Conservation (phyloP, 2,888 invertebrate species). For the Chorisops tibialis region DNA sequence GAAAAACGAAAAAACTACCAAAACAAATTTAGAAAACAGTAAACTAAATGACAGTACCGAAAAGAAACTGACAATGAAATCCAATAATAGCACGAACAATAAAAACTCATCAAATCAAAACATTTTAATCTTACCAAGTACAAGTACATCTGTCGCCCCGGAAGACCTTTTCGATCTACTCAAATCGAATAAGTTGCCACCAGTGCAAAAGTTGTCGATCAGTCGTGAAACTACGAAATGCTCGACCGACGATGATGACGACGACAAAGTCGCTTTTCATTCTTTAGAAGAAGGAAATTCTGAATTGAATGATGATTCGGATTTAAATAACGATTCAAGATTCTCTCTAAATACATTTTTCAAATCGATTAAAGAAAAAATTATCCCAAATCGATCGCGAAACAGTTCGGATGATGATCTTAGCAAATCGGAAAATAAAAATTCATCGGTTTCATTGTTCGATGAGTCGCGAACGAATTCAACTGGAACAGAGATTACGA, state of each 20-base stretch:
- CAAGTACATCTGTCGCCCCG: neutral
- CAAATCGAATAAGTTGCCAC: conserved; percentile 11
- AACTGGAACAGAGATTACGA: conserved; percentile 11
- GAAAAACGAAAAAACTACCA: too few species aligned
- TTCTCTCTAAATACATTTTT: conserved; percentile 24
- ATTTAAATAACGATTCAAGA: conserved; percentile 5
- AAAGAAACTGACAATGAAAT: too few species aligned
- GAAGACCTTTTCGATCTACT: conserved; percentile 18
- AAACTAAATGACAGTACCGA: too few species aligned
- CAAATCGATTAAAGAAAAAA: conserved; percentile 12
- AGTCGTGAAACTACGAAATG: too few species aligned
- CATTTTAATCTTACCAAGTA: neutral
- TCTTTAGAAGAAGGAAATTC: neutral
- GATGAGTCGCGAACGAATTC: neutral
- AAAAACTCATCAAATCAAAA: neutral
- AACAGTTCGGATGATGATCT: neutral
- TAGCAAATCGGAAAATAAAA: neutral
- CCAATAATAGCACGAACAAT: too few species aligned
- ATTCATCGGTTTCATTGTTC: neutral
- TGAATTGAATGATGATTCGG: too few species aligned
- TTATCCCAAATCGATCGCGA: neutral
- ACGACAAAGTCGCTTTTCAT: too few species aligned
- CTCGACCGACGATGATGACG: conserved; percentile 2
- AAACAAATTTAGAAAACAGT: too few species aligned
- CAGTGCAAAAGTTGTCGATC: neutral